Evolutionary conservation across 1,140 invertebrate genomes (phyloP), one percentile per base, ranked within the genome.

Genomic region (Lucilia sericata): DNA sequence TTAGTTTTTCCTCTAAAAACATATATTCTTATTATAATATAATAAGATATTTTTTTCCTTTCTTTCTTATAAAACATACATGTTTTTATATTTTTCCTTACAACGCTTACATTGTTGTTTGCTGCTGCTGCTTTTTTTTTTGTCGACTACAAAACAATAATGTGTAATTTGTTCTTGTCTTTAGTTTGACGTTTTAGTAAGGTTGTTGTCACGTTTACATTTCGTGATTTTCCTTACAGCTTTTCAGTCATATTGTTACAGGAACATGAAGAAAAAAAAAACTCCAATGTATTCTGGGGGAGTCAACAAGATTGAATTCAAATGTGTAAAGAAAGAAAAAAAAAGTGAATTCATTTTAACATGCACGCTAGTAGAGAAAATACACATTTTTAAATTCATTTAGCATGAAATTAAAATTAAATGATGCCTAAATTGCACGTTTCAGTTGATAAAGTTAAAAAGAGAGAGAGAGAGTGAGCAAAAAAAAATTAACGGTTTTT

Each of bases 381-480:
- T 10, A 42, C 42, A 80, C 36, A 78, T 78, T 80, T 80, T 80
- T 80, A 83, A 83, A 83, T 83, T 83, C 60, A 83, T 83, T 85
- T 85, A 75, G 86, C 88, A 87, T 88, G 88, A 87, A 82, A 82
- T 82, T 88, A 86, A 87, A 86, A 82, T 85, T 84, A 88, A 88
- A 88, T 88, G 86, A 87, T 81, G 87, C 87, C 75, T 86, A 84
- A 85, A 86, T 85, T 85, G 82, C 76, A 80, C 76, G 76, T 80
- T 80, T 80, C 9, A 19, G 42, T 25, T 80, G 60, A 70, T 70
- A 70, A 70, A 70, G 19, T 17, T 30, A 30, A 30, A 30, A n/a
- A n/a, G n/a, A n/a, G n/a, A 70, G 19, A 70, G 25, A 30, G 25
- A 25, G 60, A n/a, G 13, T 0, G 17, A 60, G 17, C 51, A 60